Base-by-base conservation (phyloP, 1,140 invertebrate species). In the Nilaparvata lugens region DNA sequence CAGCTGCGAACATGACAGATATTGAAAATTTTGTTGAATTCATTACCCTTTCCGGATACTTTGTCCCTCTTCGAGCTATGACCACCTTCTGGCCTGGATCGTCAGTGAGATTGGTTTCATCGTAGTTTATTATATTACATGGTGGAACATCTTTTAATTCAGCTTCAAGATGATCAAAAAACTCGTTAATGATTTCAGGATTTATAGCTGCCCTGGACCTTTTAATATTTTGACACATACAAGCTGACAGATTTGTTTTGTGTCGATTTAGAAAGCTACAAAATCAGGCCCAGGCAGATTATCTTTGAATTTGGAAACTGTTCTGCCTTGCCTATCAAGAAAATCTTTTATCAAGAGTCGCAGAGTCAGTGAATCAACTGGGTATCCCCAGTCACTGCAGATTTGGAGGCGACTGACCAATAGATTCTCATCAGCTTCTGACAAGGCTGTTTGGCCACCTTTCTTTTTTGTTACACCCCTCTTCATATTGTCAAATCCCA, bases 41-140 rank as follows among this genome's bases (percentile, higher is more conserved):
- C 43, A 25, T 48, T 13, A 66, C 58, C 9, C 42, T 55, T 42
- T 65, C 64, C 6, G 58, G 28, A 42, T 66, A 62, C 23, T 65
- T 60, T 9, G 43, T 21, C 6, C 63, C 64, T 48, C 61, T 43
- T 51, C 51, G 55, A 3, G 54, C 42, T 25, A 66, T 62, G 58
- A 62, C 56, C 18, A 58, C 45, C 67, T 63, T 68, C 60, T 13
- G 60, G 64, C 72, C 70, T 2, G 60, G 61, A 64, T n/a, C n/a
- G n/a, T n/a, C n/a, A n/a, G n/a, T n/a, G n/a, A n/a, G n/a, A n/a
- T n/a, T n/a, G n/a, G n/a, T 77, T 66, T 75, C 71, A 62, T 77
- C 74, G 64, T 70, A 77, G 63, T 77, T 77, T 1, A 73, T 51
- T 14, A 77, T 71, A 56, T 70, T 67, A 18, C 54, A 38, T 35